Percentiles rank a stretch among this genome's conserved stretches.
phyloP scores from a whole-genome alignment of 2,888 invertebrate species.

The Osedax fenrisi region DNA sequence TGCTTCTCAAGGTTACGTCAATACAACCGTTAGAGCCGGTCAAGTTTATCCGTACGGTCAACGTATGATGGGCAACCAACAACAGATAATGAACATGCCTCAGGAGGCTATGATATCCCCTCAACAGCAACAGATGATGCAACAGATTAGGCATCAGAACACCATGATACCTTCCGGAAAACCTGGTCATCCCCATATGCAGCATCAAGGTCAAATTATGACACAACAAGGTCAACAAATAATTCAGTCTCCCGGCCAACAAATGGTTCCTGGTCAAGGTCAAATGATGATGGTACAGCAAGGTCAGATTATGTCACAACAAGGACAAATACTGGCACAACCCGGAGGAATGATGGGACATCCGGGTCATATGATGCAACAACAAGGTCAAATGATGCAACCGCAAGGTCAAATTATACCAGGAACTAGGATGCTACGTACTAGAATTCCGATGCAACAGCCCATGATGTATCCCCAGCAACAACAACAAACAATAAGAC shows the following conservation, averaged over 20 bases:
- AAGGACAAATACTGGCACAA: neutral
- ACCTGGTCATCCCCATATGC: conserved; percentile 10
- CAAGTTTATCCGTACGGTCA: neutral
- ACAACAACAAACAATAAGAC: conserved; percentile 7
- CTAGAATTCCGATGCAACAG: neutral
- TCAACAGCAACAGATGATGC: neutral
- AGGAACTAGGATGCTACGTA: neutral
- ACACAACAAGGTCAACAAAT: conserved; percentile 4
- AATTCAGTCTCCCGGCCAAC: neutral
- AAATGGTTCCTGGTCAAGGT: neutral
- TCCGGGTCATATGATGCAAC: neutral
- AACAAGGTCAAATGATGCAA: neutral
- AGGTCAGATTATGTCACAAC: neutral
- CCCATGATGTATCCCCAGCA: conserved; percentile 19
- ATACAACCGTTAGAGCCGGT: neutral
- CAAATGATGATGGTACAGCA: neutral
- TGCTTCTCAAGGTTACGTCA: neutral
- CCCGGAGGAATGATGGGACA: neutral
- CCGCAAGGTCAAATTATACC: neutral
- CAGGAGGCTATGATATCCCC: neutral
- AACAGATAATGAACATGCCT: too few relatives aligned
- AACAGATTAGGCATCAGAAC: neutral
- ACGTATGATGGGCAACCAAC: neutral
- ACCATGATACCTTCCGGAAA: neutral
- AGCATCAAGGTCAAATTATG: neutral